A percentile compares a stretch with the other conserved stretches of the same genome.
Evolutionary conservation across 2,797 vertebrate species (phyloP).

Genomic region (Pangasius mekongensis): DNA sequence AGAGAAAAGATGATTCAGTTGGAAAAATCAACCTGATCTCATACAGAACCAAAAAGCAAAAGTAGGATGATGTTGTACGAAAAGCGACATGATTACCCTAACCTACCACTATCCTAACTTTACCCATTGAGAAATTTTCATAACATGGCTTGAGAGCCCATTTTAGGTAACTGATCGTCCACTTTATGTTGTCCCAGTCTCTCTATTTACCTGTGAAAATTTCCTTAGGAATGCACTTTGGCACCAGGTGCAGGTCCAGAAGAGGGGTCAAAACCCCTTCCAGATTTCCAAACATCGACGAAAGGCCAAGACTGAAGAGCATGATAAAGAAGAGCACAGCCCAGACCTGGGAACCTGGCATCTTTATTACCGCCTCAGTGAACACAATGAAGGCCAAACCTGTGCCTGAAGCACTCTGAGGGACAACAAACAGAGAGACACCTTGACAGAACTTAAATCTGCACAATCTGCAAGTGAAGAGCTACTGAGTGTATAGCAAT

Average conservation of each 20-base stretch:
- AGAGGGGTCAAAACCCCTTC: constrained; percentile 82
- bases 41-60: background rate
- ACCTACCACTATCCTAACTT: background rate
- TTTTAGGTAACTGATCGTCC: background rate
- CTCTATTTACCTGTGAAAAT: constrained; percentile 75
- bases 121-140: background rate
- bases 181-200: background rate
- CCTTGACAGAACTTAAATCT: background rate
- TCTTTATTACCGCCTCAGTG: constrained; percentile 81
- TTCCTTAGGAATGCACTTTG: constrained; percentile 79
- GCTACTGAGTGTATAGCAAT: background rate
- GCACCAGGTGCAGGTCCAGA: constrained; percentile 72
- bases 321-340: constrained; percentile 84
- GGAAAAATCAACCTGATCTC: background rate
- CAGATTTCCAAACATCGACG: constrained; percentile 87
- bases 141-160: background rate
- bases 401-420: constrained; percentile 81
- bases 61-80: background rate
- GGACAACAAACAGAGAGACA: constrained; percentile 17
- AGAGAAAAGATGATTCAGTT: background rate
- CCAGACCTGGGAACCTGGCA: constrained; percentile 84
- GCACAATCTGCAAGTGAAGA: background rate
- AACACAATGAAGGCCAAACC: constrained; percentile 87
- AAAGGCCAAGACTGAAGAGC: constrained; percentile 84
- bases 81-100: background rate